Percentiles rank a stretch among this genome's conserved stretches.
These are phyloP conservation scores for Sclerodermus sp. DNA, from an alignment of 2,888 invertebrate species.

Conservation along the genomic window DNA sequence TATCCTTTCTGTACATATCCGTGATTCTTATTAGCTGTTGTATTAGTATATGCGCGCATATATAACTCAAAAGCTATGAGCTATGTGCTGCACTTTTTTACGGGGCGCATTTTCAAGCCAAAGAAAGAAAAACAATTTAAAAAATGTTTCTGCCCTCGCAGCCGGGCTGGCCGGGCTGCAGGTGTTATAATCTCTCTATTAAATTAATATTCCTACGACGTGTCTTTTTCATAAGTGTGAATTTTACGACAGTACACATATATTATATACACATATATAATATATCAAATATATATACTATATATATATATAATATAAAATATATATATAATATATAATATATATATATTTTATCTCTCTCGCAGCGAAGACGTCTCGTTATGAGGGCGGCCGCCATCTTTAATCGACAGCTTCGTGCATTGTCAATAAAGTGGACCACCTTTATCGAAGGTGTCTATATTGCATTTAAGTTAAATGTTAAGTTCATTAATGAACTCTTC, in stretches of 20 bases:
- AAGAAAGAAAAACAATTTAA: constrained; percentile 12
- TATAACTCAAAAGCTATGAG: constrained; percentile 9
- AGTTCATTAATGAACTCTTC: no score
- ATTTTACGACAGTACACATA: constrained; percentile 19
- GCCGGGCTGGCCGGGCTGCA: constrained; percentile 30
- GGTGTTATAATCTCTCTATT: constrained; percentile 18
- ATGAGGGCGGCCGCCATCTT: no score
- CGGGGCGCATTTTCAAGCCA: constrained; percentile 18
- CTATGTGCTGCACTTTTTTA: constrained; percentile 29
- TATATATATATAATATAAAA: not conserved
- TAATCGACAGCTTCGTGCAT: no score
- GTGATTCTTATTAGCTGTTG: constrained; percentile 27
- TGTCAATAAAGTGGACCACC: no score
- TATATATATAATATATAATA: not conserved
- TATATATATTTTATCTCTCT: no score
- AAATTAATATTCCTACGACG: constrained; percentile 13
- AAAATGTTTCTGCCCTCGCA: constrained; percentile 18
- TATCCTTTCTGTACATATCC: constrained; percentile 46
- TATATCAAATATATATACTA: not conserved
- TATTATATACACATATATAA: not conserved
- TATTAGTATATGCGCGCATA: constrained; percentile 17
- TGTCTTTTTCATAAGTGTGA: constrained; percentile 30
- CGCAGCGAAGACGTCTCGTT: no score
- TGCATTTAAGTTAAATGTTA: no score
- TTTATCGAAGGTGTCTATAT: no score